Evolutionary conservation across 2,888 invertebrate species (phyloP), one percentile per base, ranked within the genome.

Genomic region (Mythimna pallens): DNA sequence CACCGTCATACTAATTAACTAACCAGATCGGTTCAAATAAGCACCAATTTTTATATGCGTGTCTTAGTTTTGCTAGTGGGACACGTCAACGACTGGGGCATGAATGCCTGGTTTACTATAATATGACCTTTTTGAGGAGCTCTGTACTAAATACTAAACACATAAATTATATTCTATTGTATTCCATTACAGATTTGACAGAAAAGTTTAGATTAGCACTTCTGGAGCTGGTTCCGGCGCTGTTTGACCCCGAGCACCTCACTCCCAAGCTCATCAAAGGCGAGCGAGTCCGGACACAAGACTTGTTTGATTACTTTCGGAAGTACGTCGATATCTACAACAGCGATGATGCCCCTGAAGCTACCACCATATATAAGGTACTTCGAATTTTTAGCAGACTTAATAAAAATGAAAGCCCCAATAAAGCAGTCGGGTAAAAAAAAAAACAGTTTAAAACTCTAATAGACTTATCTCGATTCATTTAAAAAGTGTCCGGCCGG

Each of bases 241-340:
- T 99, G 25, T 96, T 99, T 83, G 97, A 98, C 1, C 98, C 98
- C 0, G 97, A 98, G 89, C 98, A 99, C 93, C 96, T 99, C 81
- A 98, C 99, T 50, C 97, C 98, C 54, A 99, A 99, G 93, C 97
- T 98, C 93, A 99, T 99, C 85, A 98, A 98, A 89, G 99, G 99
- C 0, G 98, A 98, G 89, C 97, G 97, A 86, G 98, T 99, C 17
- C 98, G 98, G 88, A 98, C 98, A 40, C 97, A 98, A 83, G 99
- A 99, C 93, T 96, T 99, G 81, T 96, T 99, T 77, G 98, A 99
- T 92, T 99, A 99, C 96, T 99, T 99, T 95, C 98, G 98, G 93
- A 98, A 99, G n/a, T 99, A 99, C 91, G 98, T 99, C 93, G 98
- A 98, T 92, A 98, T 99, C 88, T 99, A 99, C 94, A 99, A 99